Evolutionary conservation across 2,113 vertebrate species (phyloP).

Genomic region (Eptesicus fuscus): DNA sequence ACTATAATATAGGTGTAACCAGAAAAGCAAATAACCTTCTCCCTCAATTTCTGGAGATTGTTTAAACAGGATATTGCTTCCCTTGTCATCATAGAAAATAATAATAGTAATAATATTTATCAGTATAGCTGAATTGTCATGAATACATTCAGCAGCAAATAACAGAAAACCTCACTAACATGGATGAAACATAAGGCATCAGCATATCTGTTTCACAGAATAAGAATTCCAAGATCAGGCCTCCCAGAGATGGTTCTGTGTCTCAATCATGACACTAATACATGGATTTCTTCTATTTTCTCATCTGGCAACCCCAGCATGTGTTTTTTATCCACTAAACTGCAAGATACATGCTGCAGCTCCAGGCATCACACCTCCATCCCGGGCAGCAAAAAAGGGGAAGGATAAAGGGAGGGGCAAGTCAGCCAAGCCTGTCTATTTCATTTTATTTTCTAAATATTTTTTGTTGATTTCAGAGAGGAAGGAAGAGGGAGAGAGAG

Average conservation of each 20-base stretch:
- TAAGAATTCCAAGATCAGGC: neutral
- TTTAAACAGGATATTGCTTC: neutral
- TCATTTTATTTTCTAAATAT: neutral
- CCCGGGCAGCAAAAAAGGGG: neutral
- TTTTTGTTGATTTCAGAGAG: too few relatives aligned
- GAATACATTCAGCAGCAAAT: neutral
- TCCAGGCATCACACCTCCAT: neutral
- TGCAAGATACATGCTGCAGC: neutral
- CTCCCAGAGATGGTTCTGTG: neutral
- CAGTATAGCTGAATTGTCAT: too few relatives aligned
- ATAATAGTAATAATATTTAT: neutral
- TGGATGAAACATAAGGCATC: neutral
- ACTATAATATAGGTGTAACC: neutral
- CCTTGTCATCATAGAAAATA: neutral
- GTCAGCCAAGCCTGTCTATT: neutral
- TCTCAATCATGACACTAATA: neutral
- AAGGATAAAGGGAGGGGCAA: neutral
- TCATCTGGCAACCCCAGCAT: neutral
- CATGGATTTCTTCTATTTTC: neutral
- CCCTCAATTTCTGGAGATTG: neutral
- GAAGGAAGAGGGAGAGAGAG: too few relatives aligned
- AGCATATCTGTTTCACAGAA: neutral
- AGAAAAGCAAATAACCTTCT: neutral
- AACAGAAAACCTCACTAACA: neutral
- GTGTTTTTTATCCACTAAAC: neutral